These are phyloP conservation scores for Phyllotreta cruciferae DNA, from an alignment of 2,888 invertebrate species.

Conservation along the genomic window DNA sequence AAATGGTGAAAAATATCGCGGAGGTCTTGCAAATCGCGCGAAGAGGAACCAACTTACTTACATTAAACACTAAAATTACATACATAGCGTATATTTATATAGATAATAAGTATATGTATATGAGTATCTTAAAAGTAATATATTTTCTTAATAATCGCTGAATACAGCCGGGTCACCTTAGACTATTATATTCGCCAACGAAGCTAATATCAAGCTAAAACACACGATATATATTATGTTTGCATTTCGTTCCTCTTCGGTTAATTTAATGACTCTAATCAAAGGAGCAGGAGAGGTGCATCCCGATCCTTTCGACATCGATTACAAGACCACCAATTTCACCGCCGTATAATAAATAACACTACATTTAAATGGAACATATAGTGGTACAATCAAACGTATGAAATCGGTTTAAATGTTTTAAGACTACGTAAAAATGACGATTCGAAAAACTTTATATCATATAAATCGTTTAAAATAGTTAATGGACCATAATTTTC, in stretches of 20 bases:
- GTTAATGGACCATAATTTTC: conserved; percentile 11
- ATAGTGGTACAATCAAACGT: conserved; percentile 17
- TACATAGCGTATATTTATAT: conserved; percentile 27
- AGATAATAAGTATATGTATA: conserved; percentile 14
- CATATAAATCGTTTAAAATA: conserved; percentile 9
- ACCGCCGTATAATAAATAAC: conserved; percentile 17
- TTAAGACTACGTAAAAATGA: conserved; percentile 49
- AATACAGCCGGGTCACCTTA: conserved; percentile 28
- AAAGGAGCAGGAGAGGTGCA: conserved; percentile 22
- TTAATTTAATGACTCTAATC: conserved; percentile 8
- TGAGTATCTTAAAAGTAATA: conserved; percentile 32
- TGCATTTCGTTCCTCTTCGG: conserved; percentile 15
- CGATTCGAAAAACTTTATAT: conserved; percentile 23
- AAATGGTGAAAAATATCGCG: too few species aligned
- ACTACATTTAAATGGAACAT: conserved; percentile 23
- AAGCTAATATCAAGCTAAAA: conserved; percentile 32
- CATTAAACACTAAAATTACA: conserved; percentile 24
- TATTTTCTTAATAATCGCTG: conserved; percentile 14
- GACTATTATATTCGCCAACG: conserved; percentile 28
- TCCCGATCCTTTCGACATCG: conserved; percentile 10
- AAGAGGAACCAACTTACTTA: conserved; percentile 19
- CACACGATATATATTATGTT: conserved; percentile 27
- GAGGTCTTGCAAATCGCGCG: not conserved
- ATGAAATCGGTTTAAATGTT: conserved; percentile 23
- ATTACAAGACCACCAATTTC: conserved; percentile 8